Base-by-base conservation (phyloP, 1,140 invertebrate genomes). In the Bombus consobrinus region DNA sequence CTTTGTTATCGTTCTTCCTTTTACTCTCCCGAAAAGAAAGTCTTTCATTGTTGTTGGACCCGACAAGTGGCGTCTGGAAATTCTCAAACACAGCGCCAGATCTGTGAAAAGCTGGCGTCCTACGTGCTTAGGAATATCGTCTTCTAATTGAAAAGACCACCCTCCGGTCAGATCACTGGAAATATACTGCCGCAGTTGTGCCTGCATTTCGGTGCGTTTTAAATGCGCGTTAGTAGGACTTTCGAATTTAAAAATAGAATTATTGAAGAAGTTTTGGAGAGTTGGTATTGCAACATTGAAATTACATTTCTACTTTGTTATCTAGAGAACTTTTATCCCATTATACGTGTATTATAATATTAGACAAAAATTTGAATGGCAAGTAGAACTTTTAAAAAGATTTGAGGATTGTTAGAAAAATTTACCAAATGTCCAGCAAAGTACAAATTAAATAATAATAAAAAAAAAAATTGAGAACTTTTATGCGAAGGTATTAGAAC, bases 21-120 rank as follows among this genome's bases (percentile, higher is more conserved):
- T 74, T 37, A 72, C 74, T 82, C 86, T 76, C 64, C 57, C 28
- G 47, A n/a, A 39, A 83, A 77, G 83, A 80, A 83, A 53, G 77
- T 80, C 32, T 75, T 28, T 74, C 66, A 81, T 89, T 89, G 85
- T 87, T 79, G 74, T 34, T 62, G 47, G 34, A 2, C 18, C 53
- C n/a, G 18, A 62, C 66, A 85, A 85, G 83, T 83, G 76, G 86
- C 41, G 86, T 88, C 89, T 90, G 86, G 86, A 83, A 80, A 77
- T 88, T 28, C 57, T 90, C 86, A 86, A 74, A 85, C 22, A 77
- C 22, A 64, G 12, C 32, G 32, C 47, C 81, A 62, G 81, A 39
- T 25, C 34, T 34, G 57, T 47, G 43, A 57, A 78, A 81, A 77
- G 68, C n/a, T n/a, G 75, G 57, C 4, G 47, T 13, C n/a, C 78